These are phyloP conservation scores for Drosophila subsilvestris DNA, from an alignment of 2,888 invertebrate genomes.

Conservation along the genomic window DNA sequence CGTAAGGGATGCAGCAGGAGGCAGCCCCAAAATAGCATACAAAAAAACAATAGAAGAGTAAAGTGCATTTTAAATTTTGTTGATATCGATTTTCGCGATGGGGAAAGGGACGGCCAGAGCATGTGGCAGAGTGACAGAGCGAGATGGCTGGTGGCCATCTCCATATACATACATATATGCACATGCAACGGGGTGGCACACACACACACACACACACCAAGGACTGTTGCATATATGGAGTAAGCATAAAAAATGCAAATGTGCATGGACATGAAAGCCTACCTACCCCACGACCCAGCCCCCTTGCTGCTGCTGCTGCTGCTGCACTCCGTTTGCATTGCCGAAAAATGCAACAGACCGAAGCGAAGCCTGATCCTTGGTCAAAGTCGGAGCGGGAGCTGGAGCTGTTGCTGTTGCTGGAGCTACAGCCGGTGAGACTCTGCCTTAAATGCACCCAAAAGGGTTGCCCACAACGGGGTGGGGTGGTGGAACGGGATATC, in stretches of 20 bases:
- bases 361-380: constrained; percentile 5
- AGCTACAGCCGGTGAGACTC: background rate
- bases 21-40: constrained; percentile 19
- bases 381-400: background rate
- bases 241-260: constrained; percentile 77
- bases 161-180: constrained; percentile 8
- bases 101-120: constrained; percentile 15
- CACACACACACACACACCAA: constrained; percentile 6
- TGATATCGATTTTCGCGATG: constrained; percentile 65
- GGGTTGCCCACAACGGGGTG: constrained; percentile 8
- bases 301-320: background rate
- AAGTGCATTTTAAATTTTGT: constrained; percentile 68
- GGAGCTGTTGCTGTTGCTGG: background rate
- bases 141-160: constrained; percentile 9
- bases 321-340: constrained; percentile 17
- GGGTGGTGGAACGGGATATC: background rate
- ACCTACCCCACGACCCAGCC: constrained; percentile 8
- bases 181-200: constrained; percentile 9
- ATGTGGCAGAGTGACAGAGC: constrained; percentile 17
- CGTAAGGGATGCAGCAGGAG: constrained; percentile 16
- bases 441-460: constrained; percentile 41
- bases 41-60: constrained; percentile 58
- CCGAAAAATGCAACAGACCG: constrained; percentile 40
- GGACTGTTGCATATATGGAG: constrained; percentile 39
- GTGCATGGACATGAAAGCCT: constrained; percentile 38